Percentiles rank a stretch among this genome's conserved stretches.
These are phyloP conservation scores for Ovis aries DNA, from an alignment of 2,113 vertebrate species.

Conservation along the genomic window DNA sequence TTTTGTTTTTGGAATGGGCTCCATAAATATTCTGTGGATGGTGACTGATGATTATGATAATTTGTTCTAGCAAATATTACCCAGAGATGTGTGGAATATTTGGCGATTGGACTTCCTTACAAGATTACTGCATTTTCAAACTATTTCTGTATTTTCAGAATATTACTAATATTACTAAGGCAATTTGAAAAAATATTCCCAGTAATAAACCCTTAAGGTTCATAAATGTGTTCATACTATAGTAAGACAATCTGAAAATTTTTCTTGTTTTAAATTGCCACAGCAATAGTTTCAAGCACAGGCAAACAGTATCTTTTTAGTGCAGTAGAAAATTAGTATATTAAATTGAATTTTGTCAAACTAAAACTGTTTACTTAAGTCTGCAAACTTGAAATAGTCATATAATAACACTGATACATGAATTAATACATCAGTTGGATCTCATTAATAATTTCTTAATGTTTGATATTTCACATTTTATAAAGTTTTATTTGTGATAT, in stretches of 20 bases:
- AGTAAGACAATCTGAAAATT: background rate
- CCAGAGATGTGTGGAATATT: background rate
- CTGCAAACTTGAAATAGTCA: background rate
- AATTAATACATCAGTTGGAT: background rate
- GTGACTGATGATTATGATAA: background rate
- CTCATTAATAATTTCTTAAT: background rate
- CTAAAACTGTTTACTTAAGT: background rate
- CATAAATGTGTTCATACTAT: background rate
- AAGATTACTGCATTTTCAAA: background rate
- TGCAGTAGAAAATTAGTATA: background rate
- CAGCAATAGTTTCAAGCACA: background rate
- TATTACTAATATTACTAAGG: background rate
- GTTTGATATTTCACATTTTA: background rate
- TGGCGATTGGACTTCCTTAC: background rate
- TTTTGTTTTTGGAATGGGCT: conserved; percentile 3
- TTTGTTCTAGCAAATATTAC: conserved; percentile 16
- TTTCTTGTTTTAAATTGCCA: background rate
- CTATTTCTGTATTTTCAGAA: background rate
- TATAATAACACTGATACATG: background rate
- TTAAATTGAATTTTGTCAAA: background rate
- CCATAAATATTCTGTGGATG: background rate
- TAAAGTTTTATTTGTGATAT: background rate
- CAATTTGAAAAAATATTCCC: background rate
- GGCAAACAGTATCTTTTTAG: background rate
- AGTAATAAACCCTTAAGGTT: background rate